Evolutionary conservation across 2,888 invertebrate genomes (phyloP).

Genomic region (Rhingia campestris): DNA sequence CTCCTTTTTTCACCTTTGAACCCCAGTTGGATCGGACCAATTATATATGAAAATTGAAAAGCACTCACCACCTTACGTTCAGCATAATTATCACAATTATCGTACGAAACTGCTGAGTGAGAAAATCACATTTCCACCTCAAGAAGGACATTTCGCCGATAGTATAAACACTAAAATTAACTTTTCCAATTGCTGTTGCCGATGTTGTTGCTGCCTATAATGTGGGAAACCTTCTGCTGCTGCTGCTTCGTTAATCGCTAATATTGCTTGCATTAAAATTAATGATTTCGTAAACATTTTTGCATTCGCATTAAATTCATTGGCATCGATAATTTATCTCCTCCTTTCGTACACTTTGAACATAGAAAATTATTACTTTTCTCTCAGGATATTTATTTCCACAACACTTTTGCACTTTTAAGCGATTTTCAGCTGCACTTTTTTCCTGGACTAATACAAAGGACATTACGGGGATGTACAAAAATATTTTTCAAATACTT

Average conservation of each 20-base stretch:
- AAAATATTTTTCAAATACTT: not conserved
- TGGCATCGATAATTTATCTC: conserved; percentile 42
- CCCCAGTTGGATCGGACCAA: no score
- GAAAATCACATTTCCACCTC: conserved; percentile 71
- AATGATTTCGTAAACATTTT: conserved; percentile 68
- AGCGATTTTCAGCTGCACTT: conserved; percentile 32
- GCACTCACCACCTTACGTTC: conserved; percentile 68
- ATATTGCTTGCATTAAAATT: conserved; percentile 55
- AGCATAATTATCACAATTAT: conserved; percentile 70
- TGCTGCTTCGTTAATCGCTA: conserved; percentile 52
- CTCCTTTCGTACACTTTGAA: conserved; percentile 33
- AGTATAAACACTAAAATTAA: conserved; percentile 52
- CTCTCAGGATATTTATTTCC: conserved; percentile 21
- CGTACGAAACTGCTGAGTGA: conserved; percentile 62
- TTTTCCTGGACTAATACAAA: conserved; percentile 22
- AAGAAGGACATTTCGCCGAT: conserved; percentile 71
- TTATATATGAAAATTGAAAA: no score
- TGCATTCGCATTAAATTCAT: conserved; percentile 62
- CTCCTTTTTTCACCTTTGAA: no score
- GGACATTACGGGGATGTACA: conserved; percentile 33
- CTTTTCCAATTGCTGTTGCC: conserved; percentile 46
- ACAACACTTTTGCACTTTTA: conserved; percentile 37
- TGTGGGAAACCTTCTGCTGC: conserved; percentile 6
- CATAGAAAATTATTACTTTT: conserved; percentile 15
- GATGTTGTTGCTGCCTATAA: conserved; percentile 27